A percentile compares a stretch with the other conserved stretches of the same genome.
These are phyloP conservation scores for Eueremaeus valkanovi DNA, from an alignment of 2,888 invertebrate genomes.

Conservation along the genomic window DNA sequence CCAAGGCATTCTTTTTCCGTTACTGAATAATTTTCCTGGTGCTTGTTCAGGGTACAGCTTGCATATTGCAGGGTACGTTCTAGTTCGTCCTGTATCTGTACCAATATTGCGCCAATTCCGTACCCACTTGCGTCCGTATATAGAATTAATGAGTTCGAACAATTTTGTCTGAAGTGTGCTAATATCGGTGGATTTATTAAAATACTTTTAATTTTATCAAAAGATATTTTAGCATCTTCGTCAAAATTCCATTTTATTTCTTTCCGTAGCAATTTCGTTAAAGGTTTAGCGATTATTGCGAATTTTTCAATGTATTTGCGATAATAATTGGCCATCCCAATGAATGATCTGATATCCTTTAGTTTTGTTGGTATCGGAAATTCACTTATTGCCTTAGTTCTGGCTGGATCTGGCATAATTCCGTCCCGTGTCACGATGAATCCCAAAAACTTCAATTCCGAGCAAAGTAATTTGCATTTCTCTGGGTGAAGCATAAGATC, in stretches of 20 bases:
- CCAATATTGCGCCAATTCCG: conserved; percentile 19
- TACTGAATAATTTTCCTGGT: conserved; percentile 53
- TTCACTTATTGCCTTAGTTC: too few relatives aligned
- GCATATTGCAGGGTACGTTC: conserved; percentile 24
- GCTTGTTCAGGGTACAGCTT: conserved; percentile 40
- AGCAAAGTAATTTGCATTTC: conserved; percentile 20
- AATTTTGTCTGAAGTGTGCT: neutral
- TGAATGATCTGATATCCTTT: too few relatives aligned
- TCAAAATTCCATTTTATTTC: conserved; percentile 31
- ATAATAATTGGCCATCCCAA: too few relatives aligned
- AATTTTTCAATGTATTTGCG: too few relatives aligned
- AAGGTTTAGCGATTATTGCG: too few relatives aligned
- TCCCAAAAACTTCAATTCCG: conserved; percentile 4
- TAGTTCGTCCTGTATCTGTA: neutral
- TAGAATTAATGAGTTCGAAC: conserved; percentile 9
- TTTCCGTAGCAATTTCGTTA: neutral
- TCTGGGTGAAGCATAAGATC: conserved; percentile 12
- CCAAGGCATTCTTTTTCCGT: conserved; percentile 53
- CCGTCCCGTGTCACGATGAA: too few relatives aligned
- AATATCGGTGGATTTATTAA: conserved; percentile 45
- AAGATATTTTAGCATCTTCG: conserved; percentile 15
- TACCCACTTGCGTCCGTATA: conserved; percentile 20
- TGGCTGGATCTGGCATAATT: too few relatives aligned
- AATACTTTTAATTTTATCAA: conserved; percentile 39
- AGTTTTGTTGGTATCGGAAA: too few relatives aligned